Percentiles rank a stretch among this genome's conserved stretches.
Evolutionary conservation across 2,888 invertebrate species (phyloP).

Genomic region (Chorisops tibialis): DNA sequence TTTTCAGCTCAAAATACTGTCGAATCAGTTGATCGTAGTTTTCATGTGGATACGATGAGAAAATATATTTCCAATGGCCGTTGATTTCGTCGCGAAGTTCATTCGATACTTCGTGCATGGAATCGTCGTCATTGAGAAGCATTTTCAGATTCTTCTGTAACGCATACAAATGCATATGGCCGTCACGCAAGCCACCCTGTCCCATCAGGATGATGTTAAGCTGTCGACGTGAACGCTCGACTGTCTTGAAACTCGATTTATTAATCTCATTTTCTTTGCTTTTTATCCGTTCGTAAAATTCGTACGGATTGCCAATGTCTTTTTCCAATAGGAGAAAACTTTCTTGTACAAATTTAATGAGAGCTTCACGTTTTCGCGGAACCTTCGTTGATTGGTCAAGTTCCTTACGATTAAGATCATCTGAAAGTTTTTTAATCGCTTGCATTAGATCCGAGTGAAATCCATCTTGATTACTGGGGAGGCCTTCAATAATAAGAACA

Average conservation of each 20-base stretch:
- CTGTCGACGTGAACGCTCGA: conserved; percentile 53
- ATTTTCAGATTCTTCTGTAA: conserved; percentile 48
- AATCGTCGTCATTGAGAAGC: conserved; percentile 41
- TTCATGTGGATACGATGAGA: conserved; percentile 50
- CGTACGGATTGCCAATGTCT: conserved; percentile 56
- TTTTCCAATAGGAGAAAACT: conserved; percentile 42
- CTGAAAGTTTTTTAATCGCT: conserved; percentile 43
- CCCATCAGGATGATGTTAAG: conserved; percentile 61
- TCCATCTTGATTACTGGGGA: conserved; percentile 54
- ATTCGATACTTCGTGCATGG: conserved; percentile 47
- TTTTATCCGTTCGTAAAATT: conserved; percentile 52
- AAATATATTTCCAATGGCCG: conserved; percentile 56
- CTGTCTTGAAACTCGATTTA: conserved; percentile 49
- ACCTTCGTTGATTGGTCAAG: conserved; percentile 42
- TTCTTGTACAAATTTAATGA: conserved; percentile 46
- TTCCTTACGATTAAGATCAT: conserved; percentile 39
- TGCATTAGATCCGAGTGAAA: conserved; percentile 55
- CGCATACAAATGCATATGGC: conserved; percentile 53
- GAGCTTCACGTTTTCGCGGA: conserved; percentile 44
- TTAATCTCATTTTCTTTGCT: conserved; percentile 50
- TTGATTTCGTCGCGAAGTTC: conserved; percentile 55
- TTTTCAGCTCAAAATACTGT: conserved; percentile 39
- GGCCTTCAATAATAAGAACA: conserved; percentile 55
- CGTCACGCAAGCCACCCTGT: conserved; percentile 58
- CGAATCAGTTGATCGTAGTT: conserved; percentile 44